A percentile compares a stretch with the other conserved stretches of the same genome.
Evolutionary conservation across 2,113 vertebrate species (phyloP).

Genomic region (Canis aureus): DNA sequence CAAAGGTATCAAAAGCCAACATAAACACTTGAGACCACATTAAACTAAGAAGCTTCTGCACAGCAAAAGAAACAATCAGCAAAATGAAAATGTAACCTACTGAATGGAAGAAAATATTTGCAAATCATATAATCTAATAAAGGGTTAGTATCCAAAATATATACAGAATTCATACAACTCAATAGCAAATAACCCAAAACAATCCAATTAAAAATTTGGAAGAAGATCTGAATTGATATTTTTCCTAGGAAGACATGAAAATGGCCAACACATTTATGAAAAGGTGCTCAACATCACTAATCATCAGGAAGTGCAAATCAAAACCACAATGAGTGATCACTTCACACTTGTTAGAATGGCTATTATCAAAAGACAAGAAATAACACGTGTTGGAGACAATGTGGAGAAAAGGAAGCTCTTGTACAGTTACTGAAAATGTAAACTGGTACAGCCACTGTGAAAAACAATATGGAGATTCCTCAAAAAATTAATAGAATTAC

Average conservation of each 20-base stretch:
- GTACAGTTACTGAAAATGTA: not conserved
- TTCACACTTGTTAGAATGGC: not conserved
- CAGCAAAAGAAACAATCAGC: not conserved
- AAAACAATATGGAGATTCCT: not conserved
- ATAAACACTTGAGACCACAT: not conserved
- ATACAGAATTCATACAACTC: not conserved
- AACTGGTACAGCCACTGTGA: not conserved
- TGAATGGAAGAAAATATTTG: not conserved
- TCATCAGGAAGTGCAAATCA: not conserved
- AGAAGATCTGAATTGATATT: not conserved
- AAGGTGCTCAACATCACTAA: not conserved
- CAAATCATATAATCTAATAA: not conserved
- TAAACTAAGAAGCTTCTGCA: not conserved
- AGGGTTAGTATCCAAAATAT: not conserved
- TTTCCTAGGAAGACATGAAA: not conserved
- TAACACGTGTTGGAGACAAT: not conserved
- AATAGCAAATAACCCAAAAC: not conserved
- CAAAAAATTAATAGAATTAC: not conserved
- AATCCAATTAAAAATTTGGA: not conserved
- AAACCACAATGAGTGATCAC: not conserved
- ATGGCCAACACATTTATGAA: not conserved
- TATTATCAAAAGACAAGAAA: not conserved
- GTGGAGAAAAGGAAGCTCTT: not conserved
- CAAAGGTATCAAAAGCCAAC: not conserved
- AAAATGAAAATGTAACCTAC: not conserved